Evolutionary conservation across 2,888 invertebrate genomes (phyloP), one percentile per base, ranked within the genome.

Genomic region (Onthophagus sagittarius): DNA sequence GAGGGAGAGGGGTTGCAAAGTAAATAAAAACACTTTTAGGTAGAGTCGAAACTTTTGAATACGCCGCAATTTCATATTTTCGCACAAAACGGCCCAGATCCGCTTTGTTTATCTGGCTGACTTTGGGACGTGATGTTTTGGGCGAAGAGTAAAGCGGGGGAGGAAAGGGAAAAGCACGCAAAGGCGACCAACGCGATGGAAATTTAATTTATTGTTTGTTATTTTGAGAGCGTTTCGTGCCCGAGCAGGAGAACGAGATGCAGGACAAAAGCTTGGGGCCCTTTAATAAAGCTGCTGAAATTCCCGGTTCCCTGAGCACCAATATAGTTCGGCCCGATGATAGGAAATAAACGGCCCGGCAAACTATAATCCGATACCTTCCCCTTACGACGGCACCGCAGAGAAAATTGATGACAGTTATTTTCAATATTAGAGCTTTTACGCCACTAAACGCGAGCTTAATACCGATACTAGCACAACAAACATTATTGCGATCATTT

Each of bases 201-300:
- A 67, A 67, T 67, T 67, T 67, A 67, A 67, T 67, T 67, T 67
- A 67, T 67, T 67, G 67, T 67, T 67, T 67, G 67, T 67, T 67
- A 67, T 67, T 67, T 67, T 67, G 67, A 23, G 15, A 32, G 64
- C 64, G 64, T 23, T 15, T 14, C 23, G 64, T 7, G 39, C 15
- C 64, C 9, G 64, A 11, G 64, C 15, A 11, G 67, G 15, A 13
- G 32, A 67, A 67, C 67, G 67, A 23, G 67, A 67, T 67, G 67
- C 67, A 67, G 67, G 67, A 67, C 67, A 67, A 67, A 67, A 67
- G 67, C 67, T 31, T 23, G 9, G 67, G 9, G 31, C 31, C 67
- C 32, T 67, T 67, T 67, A 67, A 67, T 67, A 67, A 67, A 67
- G 31, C 31, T 32, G 31, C 31, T 32, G 67, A 67, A 67, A 67